Base-by-base conservation (phyloP, 2,113 vertebrate genomes). In the Neolamprologus hecqui region DNA sequence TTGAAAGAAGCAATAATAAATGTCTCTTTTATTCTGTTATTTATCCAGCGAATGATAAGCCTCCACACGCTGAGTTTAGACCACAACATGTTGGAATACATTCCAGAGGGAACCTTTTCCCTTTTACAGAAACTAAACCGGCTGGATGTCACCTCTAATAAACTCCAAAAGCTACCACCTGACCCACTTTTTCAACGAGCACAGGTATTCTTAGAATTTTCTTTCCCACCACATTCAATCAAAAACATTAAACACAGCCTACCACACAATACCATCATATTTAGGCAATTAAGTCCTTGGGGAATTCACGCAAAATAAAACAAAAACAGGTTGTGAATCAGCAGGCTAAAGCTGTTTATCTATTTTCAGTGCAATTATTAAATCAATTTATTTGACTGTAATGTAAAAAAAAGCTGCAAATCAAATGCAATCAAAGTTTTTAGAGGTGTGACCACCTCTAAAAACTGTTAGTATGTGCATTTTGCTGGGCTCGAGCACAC, bases 1-100 rank as follows among this genome's bases (percentile, higher is more conserved):
- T 10, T 70, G 12, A 9, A 23, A 40, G 19, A n/a, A 47, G 6
- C 12, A 2, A 9, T 5, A 53, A 33, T 12, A 37, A 37, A 21
- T 17, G 3, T 45, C 8, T 60, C 15, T 47, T 26, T 79, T 31
- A 75, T n/a, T 77, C 9, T 58, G 6, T 40, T 9, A 5, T 55
- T 83, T 40, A 37, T 83, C 68, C 91, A 96, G 95, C 94, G 31
- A 92, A 99, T 99, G 99, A 96, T 96, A n/a, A 99, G 98, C 93
- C 97, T 99, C 90, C 99, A 99, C 86, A 99, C 99, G 0, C 95
- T 99, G 82, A 99, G 99, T 90, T 94, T 99, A 90, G 99, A 99
- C 96, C 99, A 99, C 97, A 99, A 99, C 93, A 99, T 99, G 98
- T 97, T 99, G 63, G 98, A 99, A 86, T 97, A 96, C 89, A 99